Evolutionary conservation across 2,113 vertebrate genomes (phyloP).

Genomic region (Bettongia penicillata): DNA sequence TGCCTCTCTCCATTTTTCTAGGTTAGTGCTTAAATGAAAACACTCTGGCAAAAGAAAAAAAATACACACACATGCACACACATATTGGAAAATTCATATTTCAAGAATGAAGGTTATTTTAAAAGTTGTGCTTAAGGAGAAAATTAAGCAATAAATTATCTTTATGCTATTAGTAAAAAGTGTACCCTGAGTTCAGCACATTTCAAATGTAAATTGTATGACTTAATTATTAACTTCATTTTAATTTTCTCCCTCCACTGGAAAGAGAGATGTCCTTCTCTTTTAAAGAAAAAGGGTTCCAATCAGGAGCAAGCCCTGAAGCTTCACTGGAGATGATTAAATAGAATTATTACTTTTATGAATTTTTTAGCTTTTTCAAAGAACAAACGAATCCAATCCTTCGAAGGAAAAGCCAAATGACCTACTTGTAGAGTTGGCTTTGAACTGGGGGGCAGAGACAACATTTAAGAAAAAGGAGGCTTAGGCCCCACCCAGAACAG

Average conservation of each 20-base stretch:
- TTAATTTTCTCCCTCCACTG: constrained; percentile 67
- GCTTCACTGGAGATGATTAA: constrained; percentile 50
- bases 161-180: constrained; percentile 70
- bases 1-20: constrained; percentile 67
- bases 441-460: neutral
- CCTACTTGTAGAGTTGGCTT: neutral
- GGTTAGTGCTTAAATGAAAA: constrained; percentile 74
- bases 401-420: neutral
- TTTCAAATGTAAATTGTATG: constrained; percentile 71
- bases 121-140: constrained; percentile 76
- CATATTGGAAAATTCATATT: constrained; percentile 50
- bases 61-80: neutral
- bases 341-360: constrained; percentile 22
- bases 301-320: constrained; percentile 17
- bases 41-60: constrained; percentile 55
- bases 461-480: neutral
- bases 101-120: constrained; percentile 71
- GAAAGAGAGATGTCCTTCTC: constrained; percentile 52
- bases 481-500: too few species aligned
- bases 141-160: constrained; percentile 75
- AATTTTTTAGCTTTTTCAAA: neutral
- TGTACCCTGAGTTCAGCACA: constrained; percentile 56
- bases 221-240: constrained; percentile 77
- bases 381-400: neutral
- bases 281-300: constrained; percentile 52